A percentile compares a stretch with the other conserved stretches of the same genome.
These are phyloP conservation scores for Strix aluco DNA, from an alignment of 2,113 vertebrate genomes.

Conservation along the genomic window DNA sequence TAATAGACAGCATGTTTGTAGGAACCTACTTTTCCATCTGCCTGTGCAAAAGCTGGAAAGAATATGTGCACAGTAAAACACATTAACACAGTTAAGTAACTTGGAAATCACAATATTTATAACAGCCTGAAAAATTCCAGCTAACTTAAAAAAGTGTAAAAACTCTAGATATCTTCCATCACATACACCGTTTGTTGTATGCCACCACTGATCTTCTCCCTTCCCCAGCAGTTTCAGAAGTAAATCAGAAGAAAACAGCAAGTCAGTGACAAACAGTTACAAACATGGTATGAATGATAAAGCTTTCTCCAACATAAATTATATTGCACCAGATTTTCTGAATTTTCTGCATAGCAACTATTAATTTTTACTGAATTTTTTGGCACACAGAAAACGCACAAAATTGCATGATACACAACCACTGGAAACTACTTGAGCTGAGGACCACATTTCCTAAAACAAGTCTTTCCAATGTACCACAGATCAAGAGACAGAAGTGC, in stretches of 20 bases:
- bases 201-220: background rate
- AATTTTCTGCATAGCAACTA: background rate
- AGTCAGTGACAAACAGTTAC: background rate
- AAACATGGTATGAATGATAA: background rate
- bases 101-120: background rate
- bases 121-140: background rate
- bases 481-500: background rate
- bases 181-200: rapidly evolving
- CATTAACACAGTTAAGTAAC: background rate
- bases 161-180: background rate
- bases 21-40: background rate
- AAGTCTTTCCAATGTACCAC: background rate
- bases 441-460: background rate
- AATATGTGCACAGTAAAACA: background rate
- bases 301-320: background rate
- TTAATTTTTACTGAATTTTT: background rate
- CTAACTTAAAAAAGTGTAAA: background rate
- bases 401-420: background rate
- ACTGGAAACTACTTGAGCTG: background rate
- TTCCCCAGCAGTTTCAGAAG: background rate
- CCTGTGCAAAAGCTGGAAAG: background rate
- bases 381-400: background rate
- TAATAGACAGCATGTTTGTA: background rate
- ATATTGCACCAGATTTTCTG: background rate
- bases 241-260: background rate